Percentiles rank a stretch among this genome's conserved stretches.
Evolutionary conservation across 2,797 vertebrate genomes (phyloP).

Genomic region (Brachyalestes nurse): DNA sequence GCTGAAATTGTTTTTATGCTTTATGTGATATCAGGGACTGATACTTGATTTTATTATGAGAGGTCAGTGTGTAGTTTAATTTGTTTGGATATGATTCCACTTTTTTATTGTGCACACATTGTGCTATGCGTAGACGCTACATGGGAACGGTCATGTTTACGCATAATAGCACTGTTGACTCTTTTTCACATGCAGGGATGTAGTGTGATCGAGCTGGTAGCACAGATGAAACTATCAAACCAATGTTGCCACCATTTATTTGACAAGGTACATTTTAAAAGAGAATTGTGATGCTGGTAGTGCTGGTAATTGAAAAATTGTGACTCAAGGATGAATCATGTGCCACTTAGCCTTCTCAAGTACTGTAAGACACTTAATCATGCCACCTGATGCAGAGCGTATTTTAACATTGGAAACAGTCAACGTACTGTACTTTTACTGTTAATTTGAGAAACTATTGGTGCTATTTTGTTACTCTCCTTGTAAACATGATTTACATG

Average conservation of each 20-base stretch:
- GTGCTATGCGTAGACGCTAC: background rate
- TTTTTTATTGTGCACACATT: constrained; percentile 5
- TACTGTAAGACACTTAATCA: constrained; percentile 45
- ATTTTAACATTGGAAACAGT: constrained; percentile 30
- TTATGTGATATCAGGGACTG: constrained; percentile 60
- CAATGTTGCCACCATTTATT: constrained; percentile 8
- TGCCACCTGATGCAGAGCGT: constrained; percentile 24
- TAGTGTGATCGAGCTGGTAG: constrained; percentile 17
- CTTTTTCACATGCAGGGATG: constrained; percentile 2
- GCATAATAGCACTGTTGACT: background rate
- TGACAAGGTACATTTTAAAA: background rate
- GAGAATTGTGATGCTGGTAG: constrained; percentile 17
- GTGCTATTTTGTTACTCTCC: constrained; percentile 55
- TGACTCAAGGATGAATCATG: constrained; percentile 6
- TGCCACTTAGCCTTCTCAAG: constrained; percentile 25
- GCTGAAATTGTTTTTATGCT: constrained; percentile 47
- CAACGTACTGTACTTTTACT: constrained; percentile 41
- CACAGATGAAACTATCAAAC: constrained; percentile 14
- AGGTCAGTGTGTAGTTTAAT: constrained; percentile 33
- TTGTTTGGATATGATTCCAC: constrained; percentile 5
- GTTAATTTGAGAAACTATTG: constrained; percentile 39
- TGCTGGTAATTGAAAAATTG: constrained; percentile 1
- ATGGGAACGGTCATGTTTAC: constrained; percentile 1
- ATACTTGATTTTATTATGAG: constrained; percentile 50
- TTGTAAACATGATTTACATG: constrained; percentile 42